These are phyloP conservation scores for Erithacus rubecula DNA, from an alignment of 2,797 vertebrate genomes.

Conservation along the genomic window DNA sequence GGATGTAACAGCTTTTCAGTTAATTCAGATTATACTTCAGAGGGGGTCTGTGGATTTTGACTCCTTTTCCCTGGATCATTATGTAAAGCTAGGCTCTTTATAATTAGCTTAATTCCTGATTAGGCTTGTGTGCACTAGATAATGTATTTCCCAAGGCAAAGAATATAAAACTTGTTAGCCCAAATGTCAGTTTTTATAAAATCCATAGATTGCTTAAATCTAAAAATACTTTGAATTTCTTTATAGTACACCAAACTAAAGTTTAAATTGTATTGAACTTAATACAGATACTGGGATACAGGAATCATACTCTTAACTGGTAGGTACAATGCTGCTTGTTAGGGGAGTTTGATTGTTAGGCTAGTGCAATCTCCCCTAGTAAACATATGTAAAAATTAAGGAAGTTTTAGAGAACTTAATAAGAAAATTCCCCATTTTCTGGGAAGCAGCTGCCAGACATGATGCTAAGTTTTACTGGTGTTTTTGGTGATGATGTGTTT, in stretches of 20 bases:
- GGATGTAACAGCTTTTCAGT: conserved; percentile 1
- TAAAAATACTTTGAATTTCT: neutral
- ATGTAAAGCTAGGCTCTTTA: conserved; percentile 2
- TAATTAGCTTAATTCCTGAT: conserved; percentile 33
- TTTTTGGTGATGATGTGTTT: neutral
- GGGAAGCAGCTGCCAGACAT: neutral
- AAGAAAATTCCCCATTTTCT: neutral
- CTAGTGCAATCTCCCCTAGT: neutral
- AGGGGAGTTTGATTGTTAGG: neutral
- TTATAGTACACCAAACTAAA: neutral
- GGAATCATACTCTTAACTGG: neutral
- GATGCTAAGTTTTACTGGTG: rapidly evolving
- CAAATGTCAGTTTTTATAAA: neutral
- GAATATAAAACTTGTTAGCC: neutral
- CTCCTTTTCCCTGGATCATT: conserved; percentile 35
- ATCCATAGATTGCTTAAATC: neutral
- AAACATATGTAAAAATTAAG: neutral
- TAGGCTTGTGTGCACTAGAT: conserved; percentile 7
- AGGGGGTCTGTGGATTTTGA: conserved; percentile 4
- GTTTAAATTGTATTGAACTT: neutral
- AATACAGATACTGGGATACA: neutral
- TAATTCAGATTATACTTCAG: conserved; percentile 21
- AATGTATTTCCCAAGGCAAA: conserved; percentile 21
- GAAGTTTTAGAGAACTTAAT: neutral
- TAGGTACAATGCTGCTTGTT: neutral